These are phyloP conservation scores for Drosophila albomicans DNA, from an alignment of 1,140 invertebrate species.

Conservation along the genomic window DNA sequence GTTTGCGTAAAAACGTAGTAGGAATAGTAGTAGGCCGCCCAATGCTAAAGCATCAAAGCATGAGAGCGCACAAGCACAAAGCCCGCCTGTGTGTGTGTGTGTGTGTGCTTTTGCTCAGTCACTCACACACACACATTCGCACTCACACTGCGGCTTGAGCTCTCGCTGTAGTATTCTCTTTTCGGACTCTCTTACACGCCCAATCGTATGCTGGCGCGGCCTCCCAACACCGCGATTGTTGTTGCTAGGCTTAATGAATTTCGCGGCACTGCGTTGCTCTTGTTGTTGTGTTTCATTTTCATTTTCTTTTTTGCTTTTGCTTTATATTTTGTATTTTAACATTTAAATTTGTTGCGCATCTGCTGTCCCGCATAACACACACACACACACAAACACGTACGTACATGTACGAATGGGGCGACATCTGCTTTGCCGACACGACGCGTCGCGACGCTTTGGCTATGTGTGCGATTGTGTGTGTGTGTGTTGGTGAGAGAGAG, in stretches of 20 bases:
- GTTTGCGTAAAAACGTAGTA: constrained; percentile 33
- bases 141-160: not conserved
- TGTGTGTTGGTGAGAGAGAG: not conserved
- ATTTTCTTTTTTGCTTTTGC: constrained; percentile 10
- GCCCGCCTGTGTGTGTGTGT: not conserved
- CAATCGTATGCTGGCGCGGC: constrained; percentile 28
- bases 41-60: constrained; percentile 28
- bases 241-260: constrained; percentile 33
- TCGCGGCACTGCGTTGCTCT: not conserved
- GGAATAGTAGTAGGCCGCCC: constrained; percentile 31
- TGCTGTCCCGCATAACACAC: constrained; percentile 18
- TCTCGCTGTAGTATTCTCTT: constrained; percentile 7
- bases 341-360: constrained; percentile 57
- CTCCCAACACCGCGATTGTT: constrained; percentile 25
- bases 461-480: not conserved
- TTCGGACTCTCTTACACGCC: constrained; percentile 29
- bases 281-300: not conserved
- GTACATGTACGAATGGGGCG: not conserved
- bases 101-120: not conserved
- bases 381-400: constrained; percentile 21
- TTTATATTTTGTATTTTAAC: constrained; percentile 23
- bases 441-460: constrained; percentile 7
- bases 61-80: constrained; percentile 26
- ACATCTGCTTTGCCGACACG: constrained; percentile 23
- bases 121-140: not conserved